Evolutionary conservation across 2,888 invertebrate genomes (phyloP).

Genomic region (Hirudinaria manillensis): DNA sequence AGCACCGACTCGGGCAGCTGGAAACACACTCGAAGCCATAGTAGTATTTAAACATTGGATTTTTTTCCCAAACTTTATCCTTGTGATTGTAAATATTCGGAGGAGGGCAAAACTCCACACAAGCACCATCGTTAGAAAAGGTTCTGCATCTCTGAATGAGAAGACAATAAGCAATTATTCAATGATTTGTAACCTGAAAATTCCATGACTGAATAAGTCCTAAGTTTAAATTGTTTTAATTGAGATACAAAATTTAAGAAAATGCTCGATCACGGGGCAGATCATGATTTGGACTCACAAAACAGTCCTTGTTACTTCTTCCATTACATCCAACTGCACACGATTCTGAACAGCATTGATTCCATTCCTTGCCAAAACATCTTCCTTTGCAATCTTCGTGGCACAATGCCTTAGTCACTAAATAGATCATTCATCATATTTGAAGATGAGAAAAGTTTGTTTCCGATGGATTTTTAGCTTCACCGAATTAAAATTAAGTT

Average conservation of each 20-base stretch:
- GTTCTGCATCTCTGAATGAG: slow-evolving; percentile 74
- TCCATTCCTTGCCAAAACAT: slow-evolving; percentile 83
- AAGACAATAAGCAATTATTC: neutral
- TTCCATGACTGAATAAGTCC: neutral
- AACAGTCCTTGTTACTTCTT: slow-evolving; percentile 85
- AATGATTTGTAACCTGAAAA: no score
- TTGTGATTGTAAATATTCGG: slow-evolving; percentile 87
- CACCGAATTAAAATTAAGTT: neutral
- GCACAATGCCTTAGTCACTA: slow-evolving; percentile 74
- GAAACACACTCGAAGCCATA: slow-evolving; percentile 95
- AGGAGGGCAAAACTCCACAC: slow-evolving; percentile 89
- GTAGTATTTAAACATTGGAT: slow-evolving; percentile 88
- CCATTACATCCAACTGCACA: slow-evolving; percentile 96
- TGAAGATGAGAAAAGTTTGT: no score
- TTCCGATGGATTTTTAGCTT: neutral
- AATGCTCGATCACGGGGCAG: no score
- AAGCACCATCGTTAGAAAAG: slow-evolving; percentile 92
- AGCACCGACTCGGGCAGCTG: slow-evolving; percentile 67
- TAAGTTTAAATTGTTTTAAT: neutral
- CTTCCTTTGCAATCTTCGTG: slow-evolving; percentile 88
- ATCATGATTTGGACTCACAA: slow-evolving; percentile 56
- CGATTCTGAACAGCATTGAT: slow-evolving; percentile 82
- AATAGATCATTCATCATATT: neutral
- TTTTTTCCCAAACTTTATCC: slow-evolving; percentile 81
- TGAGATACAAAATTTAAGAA: neutral